Evolutionary conservation across 2,113 vertebrate species (phyloP).

Genomic region (Hucho hucho): DNA sequence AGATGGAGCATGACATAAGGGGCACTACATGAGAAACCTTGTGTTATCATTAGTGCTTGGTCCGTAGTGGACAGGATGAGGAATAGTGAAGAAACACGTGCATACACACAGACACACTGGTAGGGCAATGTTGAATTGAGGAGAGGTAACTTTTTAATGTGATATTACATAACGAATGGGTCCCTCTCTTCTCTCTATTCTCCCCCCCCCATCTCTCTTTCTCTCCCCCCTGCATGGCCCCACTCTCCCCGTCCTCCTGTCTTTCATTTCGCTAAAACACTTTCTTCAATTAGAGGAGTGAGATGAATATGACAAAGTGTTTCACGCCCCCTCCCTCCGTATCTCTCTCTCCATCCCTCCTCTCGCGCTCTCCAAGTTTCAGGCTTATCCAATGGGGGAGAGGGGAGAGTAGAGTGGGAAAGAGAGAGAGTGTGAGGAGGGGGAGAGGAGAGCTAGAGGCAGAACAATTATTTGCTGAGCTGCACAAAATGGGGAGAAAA

Average conservation of each 20-base stretch:
- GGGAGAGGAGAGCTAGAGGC: conserved; percentile 45
- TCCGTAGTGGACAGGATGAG: neutral
- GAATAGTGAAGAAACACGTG: neutral
- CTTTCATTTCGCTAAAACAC: conserved; percentile 73
- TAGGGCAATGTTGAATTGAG: neutral
- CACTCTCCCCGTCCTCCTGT: conserved; percentile 24
- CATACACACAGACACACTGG: conserved; percentile 9
- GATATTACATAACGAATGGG: conserved; percentile 39
- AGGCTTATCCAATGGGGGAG: conserved; percentile 34
- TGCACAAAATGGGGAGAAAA: conserved; percentile 73
- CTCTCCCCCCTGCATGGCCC: conserved; percentile 6
- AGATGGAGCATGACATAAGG: too few species aligned
- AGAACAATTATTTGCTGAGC: conserved; percentile 75
- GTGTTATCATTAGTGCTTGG: neutral
- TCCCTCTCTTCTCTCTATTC: conserved; percentile 19
- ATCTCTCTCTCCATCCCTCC: conserved; percentile 23
- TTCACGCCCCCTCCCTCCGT: conserved; percentile 43
- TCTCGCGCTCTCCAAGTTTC: conserved; percentile 13
- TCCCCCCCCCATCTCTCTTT: conserved; percentile 14
- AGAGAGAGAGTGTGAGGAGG: conserved; percentile 23
- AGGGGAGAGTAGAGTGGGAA: conserved; percentile 4
- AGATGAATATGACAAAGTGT: conserved; percentile 61
- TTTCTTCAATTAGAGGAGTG: conserved; percentile 65
- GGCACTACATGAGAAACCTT: neutral
- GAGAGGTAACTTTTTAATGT: conserved; percentile 16